phyloP scores from a whole-genome alignment of 2,888 invertebrate species.

The Microctonus aethiopoides region DNA sequence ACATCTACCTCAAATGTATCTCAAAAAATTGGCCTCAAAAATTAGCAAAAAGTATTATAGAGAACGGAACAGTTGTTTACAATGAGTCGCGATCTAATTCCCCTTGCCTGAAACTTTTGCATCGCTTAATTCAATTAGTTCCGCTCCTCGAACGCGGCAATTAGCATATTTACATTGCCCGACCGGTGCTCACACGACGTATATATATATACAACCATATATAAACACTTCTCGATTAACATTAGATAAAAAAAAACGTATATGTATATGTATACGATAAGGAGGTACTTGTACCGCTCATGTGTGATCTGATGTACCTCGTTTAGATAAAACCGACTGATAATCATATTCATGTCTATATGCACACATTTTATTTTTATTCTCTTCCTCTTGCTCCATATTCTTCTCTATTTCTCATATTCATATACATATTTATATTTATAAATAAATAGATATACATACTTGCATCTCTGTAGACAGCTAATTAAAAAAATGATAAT shows the following conservation, averaged over 20 bases:
- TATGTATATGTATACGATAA: not conserved
- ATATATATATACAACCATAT: not conserved
- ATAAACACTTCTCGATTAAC: conserved; percentile 11
- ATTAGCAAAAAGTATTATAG: conserved; percentile 14
- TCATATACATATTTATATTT: not conserved
- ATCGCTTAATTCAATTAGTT: conserved; percentile 56
- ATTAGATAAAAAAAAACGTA: not conserved
- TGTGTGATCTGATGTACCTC: conserved; percentile 28
- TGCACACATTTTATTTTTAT: conserved; percentile 1
- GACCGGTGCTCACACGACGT: conserved; percentile 27
- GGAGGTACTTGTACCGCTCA: not conserved
- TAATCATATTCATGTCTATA: conserved; percentile 14
- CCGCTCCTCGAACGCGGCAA: conserved; percentile 48
- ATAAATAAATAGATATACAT: not conserved
- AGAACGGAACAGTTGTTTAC: conserved; percentile 32
- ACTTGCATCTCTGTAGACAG: not conserved
- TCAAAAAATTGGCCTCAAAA: not conserved
- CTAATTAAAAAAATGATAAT: conserved; percentile 8
- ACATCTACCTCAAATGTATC: too few relatives aligned
- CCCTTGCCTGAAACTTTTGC: conserved; percentile 49
- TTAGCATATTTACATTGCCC: conserved; percentile 52
- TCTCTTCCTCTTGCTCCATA: not conserved
- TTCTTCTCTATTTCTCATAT: not conserved
- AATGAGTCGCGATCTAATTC: conserved; percentile 46
- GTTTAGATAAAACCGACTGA: conserved; percentile 26